phyloP scores from a whole-genome alignment of 2,797 vertebrate species.

The Heterohyrax brucei region DNA sequence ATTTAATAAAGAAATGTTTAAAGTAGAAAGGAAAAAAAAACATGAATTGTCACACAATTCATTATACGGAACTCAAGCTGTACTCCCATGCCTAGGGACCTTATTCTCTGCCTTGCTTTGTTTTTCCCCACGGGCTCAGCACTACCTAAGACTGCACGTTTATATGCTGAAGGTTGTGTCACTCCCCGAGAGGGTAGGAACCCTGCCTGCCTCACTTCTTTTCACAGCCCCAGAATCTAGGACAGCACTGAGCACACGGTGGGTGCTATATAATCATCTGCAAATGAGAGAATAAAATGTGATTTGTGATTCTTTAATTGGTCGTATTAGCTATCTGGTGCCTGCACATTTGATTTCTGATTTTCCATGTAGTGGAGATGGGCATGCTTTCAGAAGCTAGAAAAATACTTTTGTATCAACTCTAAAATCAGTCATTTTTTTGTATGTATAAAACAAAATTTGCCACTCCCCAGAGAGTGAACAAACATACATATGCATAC shows the following conservation, averaged over 20 bases:
- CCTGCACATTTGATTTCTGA: background rate
- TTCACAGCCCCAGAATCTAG: background rate
- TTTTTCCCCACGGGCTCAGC: background rate
- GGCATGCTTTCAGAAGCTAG: conserved; percentile 9
- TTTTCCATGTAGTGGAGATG: background rate
- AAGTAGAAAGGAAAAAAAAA: background rate
- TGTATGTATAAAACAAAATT: background rate
- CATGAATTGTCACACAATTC: accelerated
- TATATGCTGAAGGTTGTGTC: accelerated
- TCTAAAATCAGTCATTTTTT: background rate
- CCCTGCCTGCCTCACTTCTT: background rate
- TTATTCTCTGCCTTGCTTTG: background rate
- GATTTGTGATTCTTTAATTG: background rate
- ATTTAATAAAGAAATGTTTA: background rate
- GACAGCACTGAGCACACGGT: accelerated
- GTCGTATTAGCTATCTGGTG: background rate
- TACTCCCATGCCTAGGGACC: accelerated
- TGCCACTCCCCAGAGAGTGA: background rate
- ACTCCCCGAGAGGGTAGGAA: background rate
- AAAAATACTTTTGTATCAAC: background rate
- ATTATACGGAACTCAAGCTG: accelerated
- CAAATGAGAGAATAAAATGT: background rate
- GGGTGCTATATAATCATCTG: too few species aligned
- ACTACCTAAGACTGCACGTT: background rate
- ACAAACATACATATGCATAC: background rate